These are phyloP conservation scores for Barypeithes pellucidus DNA, from an alignment of 2,888 invertebrate genomes.

Conservation along the genomic window DNA sequence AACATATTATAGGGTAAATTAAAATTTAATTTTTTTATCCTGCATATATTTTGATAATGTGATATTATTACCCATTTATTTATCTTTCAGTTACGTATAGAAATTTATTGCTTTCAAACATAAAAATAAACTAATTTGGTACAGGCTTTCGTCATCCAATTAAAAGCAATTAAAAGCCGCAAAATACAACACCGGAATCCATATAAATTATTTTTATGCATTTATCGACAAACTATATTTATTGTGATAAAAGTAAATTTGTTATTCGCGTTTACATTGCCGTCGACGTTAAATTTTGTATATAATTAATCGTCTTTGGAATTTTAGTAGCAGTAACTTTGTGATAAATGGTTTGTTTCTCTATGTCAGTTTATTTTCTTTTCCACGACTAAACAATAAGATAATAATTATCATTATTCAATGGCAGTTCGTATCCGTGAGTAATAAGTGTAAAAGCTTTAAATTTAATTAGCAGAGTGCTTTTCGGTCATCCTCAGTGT, in stretches of 20 bases:
- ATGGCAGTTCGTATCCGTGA: too few species aligned
- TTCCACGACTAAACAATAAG: too few species aligned
- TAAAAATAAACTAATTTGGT: background rate
- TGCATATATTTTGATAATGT: background rate
- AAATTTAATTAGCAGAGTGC: too few species aligned
- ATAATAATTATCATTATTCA: too few species aligned
- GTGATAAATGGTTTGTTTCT: background rate
- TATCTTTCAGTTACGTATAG: background rate
- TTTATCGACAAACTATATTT: slow-evolving; percentile 2
- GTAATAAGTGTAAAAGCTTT: too few species aligned
- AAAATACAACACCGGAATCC: background rate
- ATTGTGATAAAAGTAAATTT: slow-evolving; percentile 12
- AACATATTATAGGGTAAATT: too few species aligned
- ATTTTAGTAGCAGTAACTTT: background rate
- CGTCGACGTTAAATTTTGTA: background rate
- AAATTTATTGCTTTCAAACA: background rate
- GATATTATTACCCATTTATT: background rate
- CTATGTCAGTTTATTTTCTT: background rate
- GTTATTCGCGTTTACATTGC: background rate
- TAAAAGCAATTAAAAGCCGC: background rate
- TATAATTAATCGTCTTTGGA: background rate
- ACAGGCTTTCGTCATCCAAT: background rate
- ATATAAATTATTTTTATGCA: slow-evolving; percentile 6
- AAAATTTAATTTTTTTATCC: too few species aligned
- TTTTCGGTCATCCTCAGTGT: too few species aligned